A percentile compares a stretch with the other conserved stretches of the same genome.
Conservation (phyloP, 2,113 vertebrate genomes). For the Camarhynchus parvulus region DNA sequence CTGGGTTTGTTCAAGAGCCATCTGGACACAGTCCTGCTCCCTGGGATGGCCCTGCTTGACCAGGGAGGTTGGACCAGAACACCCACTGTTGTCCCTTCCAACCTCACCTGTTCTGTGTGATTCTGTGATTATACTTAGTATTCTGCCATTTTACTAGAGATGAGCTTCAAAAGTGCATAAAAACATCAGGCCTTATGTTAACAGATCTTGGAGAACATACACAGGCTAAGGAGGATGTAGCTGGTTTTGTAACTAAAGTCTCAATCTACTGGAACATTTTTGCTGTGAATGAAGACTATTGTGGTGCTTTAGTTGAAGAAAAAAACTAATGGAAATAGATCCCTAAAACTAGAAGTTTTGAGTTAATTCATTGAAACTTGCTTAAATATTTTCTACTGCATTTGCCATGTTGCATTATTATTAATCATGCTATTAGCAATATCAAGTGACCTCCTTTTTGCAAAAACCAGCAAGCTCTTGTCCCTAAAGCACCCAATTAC, state of each 20-base stretch:
- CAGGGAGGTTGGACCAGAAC: neutral
- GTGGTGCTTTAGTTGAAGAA: neutral
- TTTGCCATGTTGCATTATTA: neutral
- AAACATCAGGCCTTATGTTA: neutral
- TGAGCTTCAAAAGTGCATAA: neutral
- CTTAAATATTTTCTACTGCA: neutral
- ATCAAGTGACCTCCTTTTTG: neutral
- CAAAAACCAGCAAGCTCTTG: neutral
- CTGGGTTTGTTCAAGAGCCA: neutral
- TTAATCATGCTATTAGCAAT: neutral
- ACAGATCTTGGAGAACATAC: neutral
- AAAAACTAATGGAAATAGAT: neutral
- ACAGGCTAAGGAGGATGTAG: neutral
- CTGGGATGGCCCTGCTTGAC: neutral
- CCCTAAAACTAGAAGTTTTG: slow-evolving; percentile 17
- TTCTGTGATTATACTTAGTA: neutral
- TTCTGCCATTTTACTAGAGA: slow-evolving; percentile 22
- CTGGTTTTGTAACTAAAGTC: neutral
- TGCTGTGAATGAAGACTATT: neutral
- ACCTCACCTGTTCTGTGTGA: neutral
- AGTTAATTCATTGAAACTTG: neutral
- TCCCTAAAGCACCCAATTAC: slow-evolving; percentile 11
- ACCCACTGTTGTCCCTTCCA: neutral
- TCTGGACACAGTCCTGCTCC: neutral
- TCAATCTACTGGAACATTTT: neutral